A percentile compares a stretch with the other conserved stretches of the same genome.
Conservation (phyloP, 2,888 invertebrate genomes). For the Hymenopus coronatus region DNA sequence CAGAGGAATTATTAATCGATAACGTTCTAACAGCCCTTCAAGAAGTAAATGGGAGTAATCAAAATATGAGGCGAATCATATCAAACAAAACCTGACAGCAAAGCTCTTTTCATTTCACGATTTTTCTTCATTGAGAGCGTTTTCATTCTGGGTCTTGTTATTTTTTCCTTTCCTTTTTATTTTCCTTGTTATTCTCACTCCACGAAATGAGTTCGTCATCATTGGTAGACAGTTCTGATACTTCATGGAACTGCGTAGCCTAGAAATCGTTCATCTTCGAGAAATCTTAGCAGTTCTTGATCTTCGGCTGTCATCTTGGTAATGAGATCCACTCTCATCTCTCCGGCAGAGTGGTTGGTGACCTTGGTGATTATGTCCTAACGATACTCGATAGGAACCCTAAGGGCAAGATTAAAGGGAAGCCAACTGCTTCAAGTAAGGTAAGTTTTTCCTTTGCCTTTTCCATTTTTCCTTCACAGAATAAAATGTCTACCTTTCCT, state of each 20-base stretch:
- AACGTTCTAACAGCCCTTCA: neutral
- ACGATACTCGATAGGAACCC: neutral
- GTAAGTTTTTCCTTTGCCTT: neutral
- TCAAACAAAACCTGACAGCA: constrained; percentile 8
- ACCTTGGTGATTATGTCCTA: neutral
- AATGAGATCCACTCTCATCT: constrained; percentile 29
- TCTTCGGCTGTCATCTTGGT: constrained; percentile 31
- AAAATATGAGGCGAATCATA: neutral
- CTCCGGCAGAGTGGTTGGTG: neutral
- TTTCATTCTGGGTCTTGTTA: neutral
- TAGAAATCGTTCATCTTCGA: constrained; percentile 28
- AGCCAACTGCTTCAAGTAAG: neutral
- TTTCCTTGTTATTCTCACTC: constrained; percentile 5
- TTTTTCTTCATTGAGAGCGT: constrained; percentile 1
- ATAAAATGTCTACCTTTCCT: too few species aligned
- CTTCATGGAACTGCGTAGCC: constrained; percentile 18
- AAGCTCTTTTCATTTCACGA: constrained; percentile 6
- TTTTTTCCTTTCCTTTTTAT: constrained; percentile 1
- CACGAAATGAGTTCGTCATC: constrained; percentile 30
- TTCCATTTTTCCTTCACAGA: too few species aligned
- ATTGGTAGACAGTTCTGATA: constrained; percentile 25
- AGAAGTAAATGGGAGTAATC: neutral
- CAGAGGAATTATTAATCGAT: neutral
- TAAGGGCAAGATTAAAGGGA: neutral
- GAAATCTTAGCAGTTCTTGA: constrained; percentile 15